A percentile compares a stretch with the other conserved stretches of the same genome.
Conservation (phyloP, 2,113 vertebrate genomes). For the Calypte anna region DNA sequence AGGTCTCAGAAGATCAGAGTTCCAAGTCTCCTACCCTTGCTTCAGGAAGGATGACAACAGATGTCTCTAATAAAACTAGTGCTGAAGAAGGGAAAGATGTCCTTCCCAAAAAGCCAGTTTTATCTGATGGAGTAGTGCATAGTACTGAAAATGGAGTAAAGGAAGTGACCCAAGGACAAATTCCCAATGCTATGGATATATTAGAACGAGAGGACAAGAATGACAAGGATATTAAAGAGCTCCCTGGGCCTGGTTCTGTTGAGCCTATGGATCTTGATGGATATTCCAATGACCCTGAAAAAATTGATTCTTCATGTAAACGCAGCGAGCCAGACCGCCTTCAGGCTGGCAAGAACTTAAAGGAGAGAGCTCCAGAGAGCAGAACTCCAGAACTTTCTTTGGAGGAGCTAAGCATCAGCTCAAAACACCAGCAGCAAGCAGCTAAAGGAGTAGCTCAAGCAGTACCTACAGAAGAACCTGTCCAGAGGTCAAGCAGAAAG, state of each 20-base stretch:
- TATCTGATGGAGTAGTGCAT: constrained; percentile 75
- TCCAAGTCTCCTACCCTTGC: constrained; percentile 50
- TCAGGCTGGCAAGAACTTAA: constrained; percentile 45
- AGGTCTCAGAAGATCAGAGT: constrained; percentile 73
- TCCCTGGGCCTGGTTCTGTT: constrained; percentile 60
- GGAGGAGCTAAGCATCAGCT: constrained; percentile 95
- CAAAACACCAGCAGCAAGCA: constrained; percentile 74
- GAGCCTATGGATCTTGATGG: constrained; percentile 92
- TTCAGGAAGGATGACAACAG: constrained; percentile 86
- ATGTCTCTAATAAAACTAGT: constrained; percentile 83
- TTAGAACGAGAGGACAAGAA: constrained; percentile 70
- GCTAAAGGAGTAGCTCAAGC: constrained; percentile 27
- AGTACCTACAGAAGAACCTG: constrained; percentile 66
- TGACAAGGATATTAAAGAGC: constrained; percentile 72
- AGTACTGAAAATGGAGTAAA: constrained; percentile 77
- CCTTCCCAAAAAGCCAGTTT: constrained; percentile 81
- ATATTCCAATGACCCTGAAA: constrained; percentile 70
- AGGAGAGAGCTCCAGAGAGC: constrained; percentile 80
- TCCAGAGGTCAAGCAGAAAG: constrained; percentile 84
- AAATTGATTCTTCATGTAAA: constrained; percentile 56
- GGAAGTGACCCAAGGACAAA: constrained; percentile 72
- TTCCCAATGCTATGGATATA: constrained; percentile 70
- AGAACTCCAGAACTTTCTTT: constrained; percentile 89
- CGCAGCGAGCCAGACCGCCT: constrained; percentile 54
- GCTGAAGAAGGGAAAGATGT: constrained; percentile 87